phyloP scores from a whole-genome alignment of 2,888 invertebrate species.

The Ypsolopha sequella region DNA sequence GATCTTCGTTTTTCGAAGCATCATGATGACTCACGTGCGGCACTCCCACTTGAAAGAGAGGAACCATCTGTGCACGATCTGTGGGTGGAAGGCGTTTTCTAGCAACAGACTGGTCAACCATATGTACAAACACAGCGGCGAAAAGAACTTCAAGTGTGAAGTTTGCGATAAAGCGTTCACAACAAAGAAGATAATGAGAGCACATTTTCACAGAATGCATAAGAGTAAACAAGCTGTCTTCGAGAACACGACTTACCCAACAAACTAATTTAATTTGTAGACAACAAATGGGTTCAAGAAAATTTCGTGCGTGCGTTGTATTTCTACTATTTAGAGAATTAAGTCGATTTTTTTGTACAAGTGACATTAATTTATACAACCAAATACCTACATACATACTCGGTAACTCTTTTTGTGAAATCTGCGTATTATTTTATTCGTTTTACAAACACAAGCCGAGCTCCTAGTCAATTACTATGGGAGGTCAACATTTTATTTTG shows the following conservation, averaged over 20 bases:
- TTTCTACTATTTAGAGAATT: no score
- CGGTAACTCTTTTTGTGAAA: no score
- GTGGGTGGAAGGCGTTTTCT: conserved; percentile 54
- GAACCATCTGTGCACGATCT: conserved; percentile 47
- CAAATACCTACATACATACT: no score
- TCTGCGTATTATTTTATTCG: no score
- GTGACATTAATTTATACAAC: no score
- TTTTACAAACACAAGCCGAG: no score
- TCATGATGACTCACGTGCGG: conserved; percentile 59
- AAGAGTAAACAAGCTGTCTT: neutral
- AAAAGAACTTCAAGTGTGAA: conserved; percentile 58
- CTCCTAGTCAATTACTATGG: no score
- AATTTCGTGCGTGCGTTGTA: no score
- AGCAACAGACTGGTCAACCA: conserved; percentile 63
- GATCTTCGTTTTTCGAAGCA: conserved; percentile 53
- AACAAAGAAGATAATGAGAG: conserved; percentile 55
- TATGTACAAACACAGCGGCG: conserved; percentile 61
- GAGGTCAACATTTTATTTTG: no score
- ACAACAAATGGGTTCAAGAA: neutral
- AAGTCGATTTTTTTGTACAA: no score
- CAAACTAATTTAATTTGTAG: neutral
- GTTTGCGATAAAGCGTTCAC: conserved; percentile 54
- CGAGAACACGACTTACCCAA: no score
- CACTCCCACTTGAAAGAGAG: conserved; percentile 53
- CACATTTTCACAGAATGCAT: conserved; percentile 21